These are phyloP conservation scores for Ceyx cyanopectus DNA, from an alignment of 2,113 vertebrate species.

Conservation along the genomic window DNA sequence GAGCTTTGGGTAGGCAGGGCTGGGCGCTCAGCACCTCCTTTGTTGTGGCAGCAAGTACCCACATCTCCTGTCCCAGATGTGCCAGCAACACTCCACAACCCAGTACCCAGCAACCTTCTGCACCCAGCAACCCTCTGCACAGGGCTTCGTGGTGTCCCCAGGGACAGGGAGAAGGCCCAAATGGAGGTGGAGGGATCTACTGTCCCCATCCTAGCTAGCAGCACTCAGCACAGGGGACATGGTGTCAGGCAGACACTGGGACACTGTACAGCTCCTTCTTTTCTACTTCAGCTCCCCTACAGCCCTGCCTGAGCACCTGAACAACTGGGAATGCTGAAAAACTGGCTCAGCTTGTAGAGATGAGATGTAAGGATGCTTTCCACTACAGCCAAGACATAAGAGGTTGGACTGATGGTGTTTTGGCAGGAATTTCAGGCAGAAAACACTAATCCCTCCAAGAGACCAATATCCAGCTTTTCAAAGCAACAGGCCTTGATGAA, in stretches of 20 bases:
- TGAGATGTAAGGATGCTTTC: neutral
- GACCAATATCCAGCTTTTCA: neutral
- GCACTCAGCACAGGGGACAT: neutral
- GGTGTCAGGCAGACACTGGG: neutral
- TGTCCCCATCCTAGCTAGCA: neutral
- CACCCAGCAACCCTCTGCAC: too few species aligned
- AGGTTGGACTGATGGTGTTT: neutral
- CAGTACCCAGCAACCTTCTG: too few species aligned
- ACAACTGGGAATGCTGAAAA: neutral
- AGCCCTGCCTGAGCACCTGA: neutral
- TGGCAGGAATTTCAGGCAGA: neutral
- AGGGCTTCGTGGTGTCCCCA: neutral
- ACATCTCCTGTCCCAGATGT: neutral
- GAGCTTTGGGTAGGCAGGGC: fast-evolving
- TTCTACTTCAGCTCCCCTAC: neutral
- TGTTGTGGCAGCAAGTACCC: neutral
- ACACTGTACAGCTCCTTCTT: neutral
- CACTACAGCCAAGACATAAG: neutral
- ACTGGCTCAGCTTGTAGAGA: neutral
- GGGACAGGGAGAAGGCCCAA: neutral
- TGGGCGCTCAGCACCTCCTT: neutral
- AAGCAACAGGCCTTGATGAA: neutral
- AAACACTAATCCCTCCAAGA: neutral
- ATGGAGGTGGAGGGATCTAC: neutral
- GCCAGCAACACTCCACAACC: neutral